Conservation (phyloP, 2,797 vertebrate genomes). For the Parauchenoglanis ngamensis region DNA sequence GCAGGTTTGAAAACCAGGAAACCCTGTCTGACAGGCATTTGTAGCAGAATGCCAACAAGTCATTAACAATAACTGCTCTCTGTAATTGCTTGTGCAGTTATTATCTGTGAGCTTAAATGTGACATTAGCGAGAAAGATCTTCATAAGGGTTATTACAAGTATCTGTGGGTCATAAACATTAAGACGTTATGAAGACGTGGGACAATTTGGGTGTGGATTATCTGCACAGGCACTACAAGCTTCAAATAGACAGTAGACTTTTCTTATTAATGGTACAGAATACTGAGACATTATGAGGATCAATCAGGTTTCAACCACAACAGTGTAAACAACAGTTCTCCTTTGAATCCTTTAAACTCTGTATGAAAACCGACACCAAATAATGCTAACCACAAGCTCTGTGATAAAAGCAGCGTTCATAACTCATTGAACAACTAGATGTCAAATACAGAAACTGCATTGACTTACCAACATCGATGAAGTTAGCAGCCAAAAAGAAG, state of each 20-base stretch:
- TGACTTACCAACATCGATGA: constrained; percentile 54
- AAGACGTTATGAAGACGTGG: neutral
- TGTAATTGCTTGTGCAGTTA: constrained; percentile 1
- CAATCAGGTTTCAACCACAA: constrained; percentile 9
- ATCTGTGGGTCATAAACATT: constrained; percentile 5
- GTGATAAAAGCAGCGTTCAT: neutral
- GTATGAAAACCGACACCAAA: neutral
- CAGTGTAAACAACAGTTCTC: neutral
- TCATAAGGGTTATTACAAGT: neutral
- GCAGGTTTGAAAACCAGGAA: constrained; percentile 1
- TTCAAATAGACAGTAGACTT: neutral
- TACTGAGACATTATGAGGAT: neutral
- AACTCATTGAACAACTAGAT: neutral
- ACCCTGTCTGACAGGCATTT: neutral
- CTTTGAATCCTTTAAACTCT: neutral
- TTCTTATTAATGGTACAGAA: neutral
- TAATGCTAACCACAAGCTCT: neutral
- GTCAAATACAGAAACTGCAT: neutral
- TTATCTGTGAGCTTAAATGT: neutral
- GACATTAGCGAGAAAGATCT: neutral
- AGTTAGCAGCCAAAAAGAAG: constrained; percentile 53
- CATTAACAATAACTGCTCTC: constrained; percentile 1
- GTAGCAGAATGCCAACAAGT: constrained; percentile 7
- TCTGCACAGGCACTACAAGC: neutral
- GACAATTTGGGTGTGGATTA: neutral